phyloP scores from a whole-genome alignment of 2,113 vertebrate species.

The Epinephelus cyanopodus region DNA sequence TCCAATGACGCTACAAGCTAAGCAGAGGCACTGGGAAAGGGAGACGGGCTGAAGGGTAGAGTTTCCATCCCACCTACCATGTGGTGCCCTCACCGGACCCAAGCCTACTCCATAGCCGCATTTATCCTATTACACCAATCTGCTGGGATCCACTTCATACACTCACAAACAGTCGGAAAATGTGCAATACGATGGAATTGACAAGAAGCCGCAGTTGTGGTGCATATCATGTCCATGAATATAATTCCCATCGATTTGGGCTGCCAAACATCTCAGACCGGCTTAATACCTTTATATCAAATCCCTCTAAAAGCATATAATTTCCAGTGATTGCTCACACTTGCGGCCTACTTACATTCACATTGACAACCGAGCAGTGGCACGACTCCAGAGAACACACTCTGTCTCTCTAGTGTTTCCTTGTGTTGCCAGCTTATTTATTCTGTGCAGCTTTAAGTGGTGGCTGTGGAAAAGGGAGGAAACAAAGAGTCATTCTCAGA shows the following conservation, averaged over 20 bases:
- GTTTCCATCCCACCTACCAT: slow-evolving; percentile 85
- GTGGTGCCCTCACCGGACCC: slow-evolving; percentile 66
- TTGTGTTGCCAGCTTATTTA: slow-evolving; percentile 81
- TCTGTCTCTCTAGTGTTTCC: slow-evolving; percentile 73
- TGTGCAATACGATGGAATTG: slow-evolving; percentile 75
- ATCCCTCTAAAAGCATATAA: slow-evolving; percentile 85
- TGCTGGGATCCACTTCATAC: slow-evolving; percentile 80
- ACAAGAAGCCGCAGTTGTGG: slow-evolving; percentile 75
- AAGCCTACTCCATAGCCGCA: slow-evolving; percentile 63
- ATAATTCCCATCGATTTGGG: slow-evolving; percentile 77
- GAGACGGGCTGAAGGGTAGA: slow-evolving; percentile 67
- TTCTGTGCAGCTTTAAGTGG: slow-evolving; percentile 80
- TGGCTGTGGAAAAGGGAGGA: slow-evolving; percentile 73
- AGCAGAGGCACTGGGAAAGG: slow-evolving; percentile 62
- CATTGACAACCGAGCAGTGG: slow-evolving; percentile 72
- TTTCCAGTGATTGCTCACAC: slow-evolving; percentile 86
- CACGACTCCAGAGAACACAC: slow-evolving; percentile 78
- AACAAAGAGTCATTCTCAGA: slow-evolving; percentile 82
- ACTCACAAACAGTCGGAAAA: slow-evolving; percentile 80
- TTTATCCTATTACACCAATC: slow-evolving; percentile 85
- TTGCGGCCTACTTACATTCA: slow-evolving; percentile 81
- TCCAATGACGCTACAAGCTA: slow-evolving; percentile 65
- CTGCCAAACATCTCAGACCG: slow-evolving; percentile 81
- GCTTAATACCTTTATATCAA: slow-evolving; percentile 85
- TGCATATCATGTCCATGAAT: slow-evolving; percentile 77